Conservation (phyloP, 2,888 invertebrate genomes). For the Stenotaenia linearis region DNA sequence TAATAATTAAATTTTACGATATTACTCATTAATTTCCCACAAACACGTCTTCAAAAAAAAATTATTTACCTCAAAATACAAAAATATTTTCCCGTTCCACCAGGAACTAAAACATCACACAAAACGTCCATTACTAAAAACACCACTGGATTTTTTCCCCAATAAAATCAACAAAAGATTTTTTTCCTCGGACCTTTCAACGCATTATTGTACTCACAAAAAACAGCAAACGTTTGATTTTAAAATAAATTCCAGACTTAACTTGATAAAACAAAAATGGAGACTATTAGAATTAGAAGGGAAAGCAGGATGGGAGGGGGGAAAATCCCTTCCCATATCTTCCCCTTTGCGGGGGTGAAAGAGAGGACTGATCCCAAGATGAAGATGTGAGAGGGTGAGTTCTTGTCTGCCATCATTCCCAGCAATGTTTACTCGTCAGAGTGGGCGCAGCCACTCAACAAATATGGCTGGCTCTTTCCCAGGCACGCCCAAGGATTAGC, state of each 20-base stretch:
- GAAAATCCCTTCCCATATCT: background rate
- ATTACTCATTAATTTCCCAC: background rate
- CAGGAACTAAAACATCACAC: too few relatives aligned
- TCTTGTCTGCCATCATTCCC: conserved; percentile 19
- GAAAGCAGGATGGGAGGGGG: background rate
- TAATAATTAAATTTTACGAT: background rate
- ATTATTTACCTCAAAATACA: too few relatives aligned
- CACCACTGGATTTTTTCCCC: too few relatives aligned
- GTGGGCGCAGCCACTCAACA: conserved; percentile 19
- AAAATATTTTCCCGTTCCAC: too few relatives aligned
- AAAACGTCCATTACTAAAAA: too few relatives aligned
- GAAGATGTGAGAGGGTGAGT: conserved; percentile 8
- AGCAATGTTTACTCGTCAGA: conserved; percentile 19
- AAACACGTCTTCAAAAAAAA: too few relatives aligned
- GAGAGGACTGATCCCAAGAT: conserved; percentile 10
- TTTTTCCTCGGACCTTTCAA: too few relatives aligned
- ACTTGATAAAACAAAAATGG: background rate
- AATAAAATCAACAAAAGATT: too few relatives aligned
- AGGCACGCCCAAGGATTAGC: conserved; percentile 19
- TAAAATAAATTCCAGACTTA: background rate
- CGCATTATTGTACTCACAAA: background rate
- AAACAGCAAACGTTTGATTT: background rate
- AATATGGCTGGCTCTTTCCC: conserved; percentile 19
- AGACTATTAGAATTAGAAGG: background rate
- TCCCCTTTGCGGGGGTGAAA: background rate